These are phyloP conservation scores for Drosophila lini DNA, from an alignment of 1,140 invertebrate species.

Conservation along the genomic window DNA sequence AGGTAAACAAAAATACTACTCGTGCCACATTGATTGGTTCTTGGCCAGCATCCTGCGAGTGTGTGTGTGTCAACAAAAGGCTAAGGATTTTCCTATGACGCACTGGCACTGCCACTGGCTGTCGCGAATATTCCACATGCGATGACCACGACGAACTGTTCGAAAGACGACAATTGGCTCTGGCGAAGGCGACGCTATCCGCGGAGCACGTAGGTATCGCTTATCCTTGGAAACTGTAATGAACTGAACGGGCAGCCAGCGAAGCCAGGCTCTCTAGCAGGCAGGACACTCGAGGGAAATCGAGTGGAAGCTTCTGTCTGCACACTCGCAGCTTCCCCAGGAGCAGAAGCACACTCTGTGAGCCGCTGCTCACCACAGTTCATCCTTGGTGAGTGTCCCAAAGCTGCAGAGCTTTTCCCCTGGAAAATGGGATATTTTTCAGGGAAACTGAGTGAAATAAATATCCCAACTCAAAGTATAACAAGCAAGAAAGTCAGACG, in stretches of 20 bases:
- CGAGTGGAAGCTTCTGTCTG: slow-evolving; percentile 42
- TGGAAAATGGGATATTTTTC: background rate
- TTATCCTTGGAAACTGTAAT: slow-evolving; percentile 75
- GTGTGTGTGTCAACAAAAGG: background rate
- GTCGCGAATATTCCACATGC: slow-evolving; percentile 7
- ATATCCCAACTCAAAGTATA: background rate
- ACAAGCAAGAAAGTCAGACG: too few relatives aligned
- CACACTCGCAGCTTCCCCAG: too few relatives aligned
- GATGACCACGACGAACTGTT: slow-evolving; percentile 11
- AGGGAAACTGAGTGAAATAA: background rate
- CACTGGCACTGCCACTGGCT: background rate
- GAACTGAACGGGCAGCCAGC: slow-evolving; percentile 60
- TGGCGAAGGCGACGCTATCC: slow-evolving; percentile 10
- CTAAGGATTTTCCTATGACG: background rate
- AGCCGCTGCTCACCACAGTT: background rate
- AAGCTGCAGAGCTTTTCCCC: background rate
- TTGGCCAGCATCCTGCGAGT: background rate
- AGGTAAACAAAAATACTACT: slow-evolving; percentile 12
- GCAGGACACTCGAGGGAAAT: slow-evolving; percentile 16
- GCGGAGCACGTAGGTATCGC: slow-evolving; percentile 63
- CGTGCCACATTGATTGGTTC: slow-evolving; percentile 14
- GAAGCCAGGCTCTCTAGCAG: slow-evolving; percentile 45
- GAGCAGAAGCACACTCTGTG: too few relatives aligned
- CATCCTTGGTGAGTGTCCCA: background rate
- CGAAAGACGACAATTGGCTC: slow-evolving; percentile 17